Conservation (phyloP, 2,888 invertebrate genomes). For the Mesorhabditis spiculigera region DNA sequence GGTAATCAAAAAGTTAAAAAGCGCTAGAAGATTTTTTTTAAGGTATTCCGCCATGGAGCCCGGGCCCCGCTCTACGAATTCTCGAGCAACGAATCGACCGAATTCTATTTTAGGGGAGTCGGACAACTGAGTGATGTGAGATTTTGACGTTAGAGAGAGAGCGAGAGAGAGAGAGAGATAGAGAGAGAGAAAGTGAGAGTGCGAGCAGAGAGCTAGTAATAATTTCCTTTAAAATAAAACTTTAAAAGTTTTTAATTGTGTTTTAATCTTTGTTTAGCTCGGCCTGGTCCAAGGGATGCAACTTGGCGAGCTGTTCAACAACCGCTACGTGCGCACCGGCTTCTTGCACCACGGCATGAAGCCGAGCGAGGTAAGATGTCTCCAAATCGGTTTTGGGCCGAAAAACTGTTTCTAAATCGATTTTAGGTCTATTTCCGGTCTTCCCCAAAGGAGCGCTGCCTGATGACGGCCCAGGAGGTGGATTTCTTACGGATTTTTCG, state of each 20-base stretch:
- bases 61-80: conserved; percentile 26
- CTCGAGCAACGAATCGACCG: conserved; percentile 22
- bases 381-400: neutral
- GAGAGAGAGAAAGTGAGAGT: too few relatives aligned
- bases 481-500: neutral
- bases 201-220: neutral
- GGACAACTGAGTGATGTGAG: conserved; percentile 32
- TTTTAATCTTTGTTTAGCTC: conserved; percentile 19
- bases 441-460: conserved; percentile 22
- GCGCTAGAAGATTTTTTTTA: neutral
- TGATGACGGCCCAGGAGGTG: conserved; percentile 23
- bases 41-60: conserved; percentile 34
- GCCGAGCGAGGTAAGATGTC: conserved; percentile 17
- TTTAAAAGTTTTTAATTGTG: neutral
- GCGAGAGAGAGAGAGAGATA: too few relatives aligned
- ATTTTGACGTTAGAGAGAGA: conserved; percentile 12
- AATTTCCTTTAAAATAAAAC: neutral
- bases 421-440: conserved; percentile 25
- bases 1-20: too few relatives aligned
- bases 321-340: conserved; percentile 18
- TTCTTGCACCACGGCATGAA: conserved; percentile 23
- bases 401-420: conserved; percentile 5
- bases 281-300: conserved; percentile 22
- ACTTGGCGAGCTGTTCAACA: conserved; percentile 19
- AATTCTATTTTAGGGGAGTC: conserved; percentile 26